Evolutionary conservation across 2,797 vertebrate species (phyloP).

Genomic region (Scarus forsteni): DNA sequence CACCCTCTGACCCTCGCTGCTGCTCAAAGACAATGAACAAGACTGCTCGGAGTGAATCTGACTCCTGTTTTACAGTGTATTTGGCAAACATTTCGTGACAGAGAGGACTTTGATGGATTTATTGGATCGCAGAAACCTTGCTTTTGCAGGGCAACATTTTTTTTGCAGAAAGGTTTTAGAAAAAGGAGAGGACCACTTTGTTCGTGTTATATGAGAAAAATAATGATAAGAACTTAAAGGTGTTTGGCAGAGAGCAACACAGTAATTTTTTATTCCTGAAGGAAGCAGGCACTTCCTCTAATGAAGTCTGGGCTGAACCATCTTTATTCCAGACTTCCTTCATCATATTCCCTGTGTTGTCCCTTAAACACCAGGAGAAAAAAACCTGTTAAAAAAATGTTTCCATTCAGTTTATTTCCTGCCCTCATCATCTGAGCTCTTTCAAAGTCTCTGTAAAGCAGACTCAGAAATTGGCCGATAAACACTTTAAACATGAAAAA

Average conservation of each 20-base stretch:
- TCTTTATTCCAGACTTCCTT: not conserved
- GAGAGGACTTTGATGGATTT: slow-evolving; percentile 34
- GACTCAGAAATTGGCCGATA: no score
- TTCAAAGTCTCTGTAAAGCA: no score
- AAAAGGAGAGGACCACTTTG: slow-evolving; percentile 14
- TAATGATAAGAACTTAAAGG: slow-evolving; percentile 24
- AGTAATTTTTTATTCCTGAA: slow-evolving; percentile 15
- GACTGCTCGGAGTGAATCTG: slow-evolving; percentile 6
- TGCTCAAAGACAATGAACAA: slow-evolving; percentile 23
- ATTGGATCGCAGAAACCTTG: slow-evolving; percentile 6
- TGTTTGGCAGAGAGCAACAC: slow-evolving; percentile 12
- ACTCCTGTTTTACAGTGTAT: slow-evolving; percentile 15
- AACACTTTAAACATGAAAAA: no score
- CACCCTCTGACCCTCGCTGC: slow-evolving; percentile 53
- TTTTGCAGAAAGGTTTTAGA: slow-evolving; percentile 6
- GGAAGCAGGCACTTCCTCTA: slow-evolving; percentile 2
- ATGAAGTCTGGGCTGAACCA: slow-evolving; percentile 18
- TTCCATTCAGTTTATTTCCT: no score
- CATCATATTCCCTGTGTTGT: slow-evolving; percentile 3
- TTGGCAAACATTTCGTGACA: slow-evolving; percentile 21
- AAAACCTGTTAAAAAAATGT: no score
- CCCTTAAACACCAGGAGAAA: not conserved
- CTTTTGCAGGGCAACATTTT: slow-evolving; percentile 18
- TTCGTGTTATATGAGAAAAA: slow-evolving; percentile 14
- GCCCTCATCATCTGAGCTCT: no score